These are phyloP conservation scores for Genyomyrus donnyi DNA, from an alignment of 2,113 vertebrate genomes.

Conservation along the genomic window DNA sequence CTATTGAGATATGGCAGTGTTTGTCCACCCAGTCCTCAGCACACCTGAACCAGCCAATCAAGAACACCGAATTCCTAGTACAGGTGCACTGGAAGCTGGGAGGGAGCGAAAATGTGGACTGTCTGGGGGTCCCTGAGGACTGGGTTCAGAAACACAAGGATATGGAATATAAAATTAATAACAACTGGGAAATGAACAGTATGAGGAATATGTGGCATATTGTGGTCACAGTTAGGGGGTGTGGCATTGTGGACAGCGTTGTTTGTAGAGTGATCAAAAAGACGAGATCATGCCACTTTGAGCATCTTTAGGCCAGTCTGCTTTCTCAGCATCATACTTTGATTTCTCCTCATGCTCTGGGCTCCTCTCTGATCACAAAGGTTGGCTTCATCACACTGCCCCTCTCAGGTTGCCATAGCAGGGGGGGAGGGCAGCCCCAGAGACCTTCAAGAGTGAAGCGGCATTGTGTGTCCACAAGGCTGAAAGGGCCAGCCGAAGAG, in stretches of 20 bases:
- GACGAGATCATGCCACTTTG: neutral
- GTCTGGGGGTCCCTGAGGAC: neutral
- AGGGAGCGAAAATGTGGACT: neutral
- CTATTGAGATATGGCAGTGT: neutral
- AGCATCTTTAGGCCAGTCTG: neutral
- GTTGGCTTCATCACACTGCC: neutral
- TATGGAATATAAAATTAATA: neutral
- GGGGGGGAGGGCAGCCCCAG: neutral
- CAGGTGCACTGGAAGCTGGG: neutral
- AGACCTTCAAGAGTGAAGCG: neutral
- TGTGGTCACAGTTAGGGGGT: neutral
- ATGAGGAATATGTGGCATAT: neutral
- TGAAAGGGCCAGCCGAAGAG: neutral
- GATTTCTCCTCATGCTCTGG: neutral
- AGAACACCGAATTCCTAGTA: neutral
- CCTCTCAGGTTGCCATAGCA: neutral
- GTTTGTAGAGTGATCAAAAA: neutral
- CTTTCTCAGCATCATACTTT: neutral
- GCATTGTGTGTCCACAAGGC: neutral
- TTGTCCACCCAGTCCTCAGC: neutral
- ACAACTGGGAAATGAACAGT: neutral
- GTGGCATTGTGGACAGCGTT: neutral
- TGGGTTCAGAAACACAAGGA: neutral
- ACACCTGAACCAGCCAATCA: neutral
- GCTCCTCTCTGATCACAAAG: neutral